phyloP scores from a whole-genome alignment of 2,113 vertebrate species.

The Paratilapia polleni region DNA sequence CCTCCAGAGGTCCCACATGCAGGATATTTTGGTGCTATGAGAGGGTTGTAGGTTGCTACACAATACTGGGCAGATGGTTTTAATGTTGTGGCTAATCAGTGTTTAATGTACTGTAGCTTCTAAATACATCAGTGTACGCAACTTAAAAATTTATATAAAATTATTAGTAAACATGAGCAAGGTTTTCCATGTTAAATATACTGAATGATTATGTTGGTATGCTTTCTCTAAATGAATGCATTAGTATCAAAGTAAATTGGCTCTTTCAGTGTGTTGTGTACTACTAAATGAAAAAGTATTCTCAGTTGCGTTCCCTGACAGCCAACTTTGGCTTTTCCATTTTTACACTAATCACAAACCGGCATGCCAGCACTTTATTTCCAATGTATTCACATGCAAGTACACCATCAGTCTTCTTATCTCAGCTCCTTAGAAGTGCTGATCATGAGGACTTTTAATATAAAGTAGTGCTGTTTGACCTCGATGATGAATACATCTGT shows the following conservation, averaged over 20 bases:
- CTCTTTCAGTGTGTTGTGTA: neutral
- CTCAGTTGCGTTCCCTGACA: neutral
- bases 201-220: too few relatives aligned
- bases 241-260: neutral
- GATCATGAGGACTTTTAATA: neutral
- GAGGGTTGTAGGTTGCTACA: too few relatives aligned
- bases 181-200: too few relatives aligned
- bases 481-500: slow-evolving; percentile 13
- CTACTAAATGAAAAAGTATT: neutral
- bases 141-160: too few relatives aligned
- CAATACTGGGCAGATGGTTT: too few relatives aligned
- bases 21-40: too few relatives aligned
- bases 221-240: neutral
- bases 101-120: too few relatives aligned
- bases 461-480: neutral
- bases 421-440: slow-evolving; percentile 4
- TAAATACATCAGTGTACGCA: too few relatives aligned
- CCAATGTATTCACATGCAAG: neutral
- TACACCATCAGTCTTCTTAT: neutral
- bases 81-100: too few relatives aligned
- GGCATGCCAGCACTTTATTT: neutral
- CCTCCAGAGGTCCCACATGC: too few relatives aligned
- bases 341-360: neutral
- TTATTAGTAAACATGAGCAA: too few relatives aligned
- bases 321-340: neutral